A percentile compares a stretch with the other conserved stretches of the same genome.
Evolutionary conservation across 2,888 invertebrate species (phyloP).

Genomic region (Mythimna lalbum): DNA sequence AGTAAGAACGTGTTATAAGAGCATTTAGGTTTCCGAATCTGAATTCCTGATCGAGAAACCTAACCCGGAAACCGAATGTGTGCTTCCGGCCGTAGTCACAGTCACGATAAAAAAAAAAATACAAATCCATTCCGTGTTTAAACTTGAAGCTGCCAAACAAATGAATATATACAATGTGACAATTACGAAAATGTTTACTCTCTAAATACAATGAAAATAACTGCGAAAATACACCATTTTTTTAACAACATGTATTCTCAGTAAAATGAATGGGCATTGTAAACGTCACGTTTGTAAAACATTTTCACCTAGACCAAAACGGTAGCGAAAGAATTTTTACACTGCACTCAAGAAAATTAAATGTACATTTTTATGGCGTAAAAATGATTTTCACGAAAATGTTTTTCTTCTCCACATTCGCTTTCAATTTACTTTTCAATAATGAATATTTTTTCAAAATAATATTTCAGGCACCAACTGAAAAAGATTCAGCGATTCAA

Average conservation of each 20-base stretch:
- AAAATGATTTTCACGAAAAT: constrained; percentile 6
- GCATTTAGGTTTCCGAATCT: no score
- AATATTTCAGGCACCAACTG: not conserved
- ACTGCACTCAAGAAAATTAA: constrained; percentile 36
- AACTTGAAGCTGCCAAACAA: not conserved
- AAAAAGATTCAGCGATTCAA: not conserved
- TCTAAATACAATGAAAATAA: not conserved
- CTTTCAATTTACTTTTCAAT: constrained; percentile 12
- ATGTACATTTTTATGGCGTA: not conserved
- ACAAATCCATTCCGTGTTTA: not conserved
- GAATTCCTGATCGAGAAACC: no score
- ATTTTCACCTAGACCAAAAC: not conserved
- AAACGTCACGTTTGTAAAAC: not conserved
- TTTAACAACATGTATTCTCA: not conserved
- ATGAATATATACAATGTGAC: not conserved
- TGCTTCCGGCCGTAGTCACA: no score
- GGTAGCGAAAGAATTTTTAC: not conserved
- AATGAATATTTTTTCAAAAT: constrained; percentile 3
- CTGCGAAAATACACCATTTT: not conserved
- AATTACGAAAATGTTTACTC: not conserved
- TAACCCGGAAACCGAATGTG: no score
- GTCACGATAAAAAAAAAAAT: not conserved
- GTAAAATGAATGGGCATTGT: not conserved
- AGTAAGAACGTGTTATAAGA: no score
- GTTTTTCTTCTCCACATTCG: not conserved